These are phyloP conservation scores for Menura novaehollandiae DNA, from an alignment of 2,113 vertebrate species.

Conservation along the genomic window DNA sequence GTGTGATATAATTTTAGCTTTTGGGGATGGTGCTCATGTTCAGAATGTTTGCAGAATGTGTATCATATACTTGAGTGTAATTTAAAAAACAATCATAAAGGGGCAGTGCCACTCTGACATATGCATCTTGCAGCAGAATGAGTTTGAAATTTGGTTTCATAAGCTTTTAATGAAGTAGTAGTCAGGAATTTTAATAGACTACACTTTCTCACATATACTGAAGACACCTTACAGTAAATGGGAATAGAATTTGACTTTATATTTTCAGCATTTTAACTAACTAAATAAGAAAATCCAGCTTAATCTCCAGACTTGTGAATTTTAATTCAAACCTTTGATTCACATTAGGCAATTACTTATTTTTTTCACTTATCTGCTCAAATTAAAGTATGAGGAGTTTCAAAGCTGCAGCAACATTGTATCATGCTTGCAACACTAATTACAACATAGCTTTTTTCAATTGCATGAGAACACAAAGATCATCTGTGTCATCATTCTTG, in stretches of 20 bases:
- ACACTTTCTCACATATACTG: background rate
- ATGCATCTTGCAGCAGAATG: background rate
- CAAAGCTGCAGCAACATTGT: background rate
- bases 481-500: conserved; percentile 33
- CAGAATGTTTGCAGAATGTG: background rate
- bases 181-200: conserved; percentile 8
- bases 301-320: background rate
- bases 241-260: background rate
- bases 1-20: background rate
- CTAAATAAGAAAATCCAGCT: background rate
- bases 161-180: conserved; percentile 23
- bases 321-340: conserved; percentile 20
- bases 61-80: background rate
- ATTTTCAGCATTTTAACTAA: background rate
- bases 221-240: background rate
- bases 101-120: background rate
- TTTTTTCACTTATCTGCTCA: background rate
- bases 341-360: background rate
- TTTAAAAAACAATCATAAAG: conserved; percentile 30
- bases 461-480: background rate
- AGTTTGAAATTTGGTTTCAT: conserved; percentile 6
- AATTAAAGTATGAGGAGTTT: background rate
- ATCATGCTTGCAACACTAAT: conserved; percentile 15
- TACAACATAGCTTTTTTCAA: background rate
- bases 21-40: background rate